Percentiles rank a stretch among this genome's conserved stretches.
Evolutionary conservation across 37 sponge, comb jelly and placozoan species (phyloP).

Genomic region (Hormiphora californensis): DNA sequence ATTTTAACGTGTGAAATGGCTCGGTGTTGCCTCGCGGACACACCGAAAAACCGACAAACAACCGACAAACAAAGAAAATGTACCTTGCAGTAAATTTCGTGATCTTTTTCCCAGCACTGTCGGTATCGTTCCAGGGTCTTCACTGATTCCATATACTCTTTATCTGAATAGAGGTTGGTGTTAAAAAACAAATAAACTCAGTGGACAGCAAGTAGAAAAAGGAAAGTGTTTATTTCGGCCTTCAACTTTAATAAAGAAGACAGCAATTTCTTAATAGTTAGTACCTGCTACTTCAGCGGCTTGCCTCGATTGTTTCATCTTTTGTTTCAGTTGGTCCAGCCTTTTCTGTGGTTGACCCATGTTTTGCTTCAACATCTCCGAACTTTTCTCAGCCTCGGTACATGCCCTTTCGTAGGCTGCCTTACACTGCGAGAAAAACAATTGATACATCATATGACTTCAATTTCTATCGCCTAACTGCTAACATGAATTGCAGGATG

Average conservation of each 20-base stretch:
- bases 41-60: too few species aligned
- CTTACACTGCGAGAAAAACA: slow-evolving; percentile 15
- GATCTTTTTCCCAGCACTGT: slow-evolving; percentile 14
- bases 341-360: slow-evolving; percentile 30
- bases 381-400: slow-evolving; percentile 28
- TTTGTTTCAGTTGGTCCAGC: slow-evolving; percentile 41
- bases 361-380: slow-evolving; percentile 23
- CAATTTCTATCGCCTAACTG: too few species aligned
- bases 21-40: too few species aligned
- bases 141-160: slow-evolving; percentile 42
- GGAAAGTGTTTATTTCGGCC: too few species aligned
- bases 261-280: too few species aligned
- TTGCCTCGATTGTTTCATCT: slow-evolving; percentile 32
- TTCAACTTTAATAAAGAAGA: too few species aligned
- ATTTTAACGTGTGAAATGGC: too few species aligned
- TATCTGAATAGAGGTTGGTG: slow-evolving; percentile 49
- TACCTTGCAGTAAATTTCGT: slow-evolving; percentile 17
- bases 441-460: too few species aligned
- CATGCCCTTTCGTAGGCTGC: slow-evolving; percentile 34
- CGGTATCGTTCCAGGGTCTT: slow-evolving; percentile 22
- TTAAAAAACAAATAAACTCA: too few species aligned
- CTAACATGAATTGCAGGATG: too few species aligned
- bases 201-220: too few species aligned
- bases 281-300: slow-evolving; percentile 39
- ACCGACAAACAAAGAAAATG: too few species aligned